phyloP scores from a whole-genome alignment of 2,888 invertebrate species.

The Chymomyza fuscimana region DNA sequence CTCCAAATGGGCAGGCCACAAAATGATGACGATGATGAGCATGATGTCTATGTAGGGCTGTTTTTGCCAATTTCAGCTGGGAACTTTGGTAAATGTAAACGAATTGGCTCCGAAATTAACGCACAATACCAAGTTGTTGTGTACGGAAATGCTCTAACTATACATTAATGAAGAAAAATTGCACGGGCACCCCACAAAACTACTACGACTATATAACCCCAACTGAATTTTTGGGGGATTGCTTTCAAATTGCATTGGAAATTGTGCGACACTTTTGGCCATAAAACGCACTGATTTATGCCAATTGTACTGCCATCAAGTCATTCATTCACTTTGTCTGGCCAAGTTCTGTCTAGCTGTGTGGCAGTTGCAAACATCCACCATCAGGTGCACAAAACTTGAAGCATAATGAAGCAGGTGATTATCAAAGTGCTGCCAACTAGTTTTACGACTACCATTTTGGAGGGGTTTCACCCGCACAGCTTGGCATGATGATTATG shows the following conservation, averaged over 20 bases:
- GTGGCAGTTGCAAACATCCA: background rate
- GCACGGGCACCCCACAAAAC: constrained; percentile 21
- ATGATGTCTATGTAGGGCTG: constrained; percentile 20
- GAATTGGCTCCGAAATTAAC: constrained; percentile 71
- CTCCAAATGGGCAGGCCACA: constrained; percentile 70
- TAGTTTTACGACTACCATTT: background rate
- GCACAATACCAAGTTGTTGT: constrained; percentile 55
- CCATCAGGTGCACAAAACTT: constrained; percentile 58
- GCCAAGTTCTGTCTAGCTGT: background rate
- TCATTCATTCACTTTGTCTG: background rate
- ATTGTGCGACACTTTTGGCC: constrained; percentile 62
- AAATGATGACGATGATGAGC: constrained; percentile 47
- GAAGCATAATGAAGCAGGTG: constrained; percentile 59
- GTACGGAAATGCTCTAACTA: constrained; percentile 70
- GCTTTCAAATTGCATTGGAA: constrained; percentile 52
- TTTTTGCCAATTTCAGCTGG: background rate
- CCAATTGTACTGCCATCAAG: constrained; percentile 53
- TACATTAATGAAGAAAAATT: constrained; percentile 73
- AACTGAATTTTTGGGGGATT: constrained; percentile 3
- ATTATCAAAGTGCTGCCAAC: constrained; percentile 24
- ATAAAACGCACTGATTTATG: constrained; percentile 70
- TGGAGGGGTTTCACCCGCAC: background rate
- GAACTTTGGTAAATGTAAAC: constrained; percentile 32
- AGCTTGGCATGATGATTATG: background rate
- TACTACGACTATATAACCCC: constrained; percentile 40